Conservation (phyloP, 1,140 invertebrate species). For the Cyclina sinensis region DNA sequence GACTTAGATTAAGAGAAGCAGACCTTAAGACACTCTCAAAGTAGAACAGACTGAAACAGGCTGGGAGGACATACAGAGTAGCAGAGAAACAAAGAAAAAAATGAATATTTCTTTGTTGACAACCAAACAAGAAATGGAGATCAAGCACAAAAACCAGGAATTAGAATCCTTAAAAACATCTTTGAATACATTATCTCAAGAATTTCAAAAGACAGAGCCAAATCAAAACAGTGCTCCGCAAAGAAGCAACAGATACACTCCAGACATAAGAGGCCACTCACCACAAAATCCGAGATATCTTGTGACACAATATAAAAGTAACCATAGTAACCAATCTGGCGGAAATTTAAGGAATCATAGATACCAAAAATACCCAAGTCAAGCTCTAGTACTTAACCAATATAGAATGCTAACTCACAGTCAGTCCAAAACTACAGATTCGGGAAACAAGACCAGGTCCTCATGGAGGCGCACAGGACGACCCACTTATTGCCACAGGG, state of each 20-base stretch:
- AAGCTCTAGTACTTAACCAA: background rate
- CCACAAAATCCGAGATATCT: background rate
- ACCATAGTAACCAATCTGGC: background rate
- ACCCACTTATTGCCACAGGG: background rate
- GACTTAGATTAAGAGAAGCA: constrained; percentile 38
- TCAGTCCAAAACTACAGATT: background rate
- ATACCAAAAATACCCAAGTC: background rate
- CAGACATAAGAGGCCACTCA: background rate
- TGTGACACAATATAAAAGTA: background rate
- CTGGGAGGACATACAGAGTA: background rate
- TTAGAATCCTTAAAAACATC: background rate
- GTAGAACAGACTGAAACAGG: background rate
- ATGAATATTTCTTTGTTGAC: background rate
- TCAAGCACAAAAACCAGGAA: background rate
- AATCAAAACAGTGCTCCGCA: background rate
- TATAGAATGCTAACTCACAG: background rate
- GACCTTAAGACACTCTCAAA: background rate
- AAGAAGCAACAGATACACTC: background rate
- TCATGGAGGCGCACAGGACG: constrained; percentile 34
- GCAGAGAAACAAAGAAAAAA: background rate
- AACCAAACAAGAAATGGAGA: background rate
- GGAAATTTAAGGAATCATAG: background rate
- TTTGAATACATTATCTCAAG: background rate
- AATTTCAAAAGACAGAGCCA: background rate
- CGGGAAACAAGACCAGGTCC: constrained; percentile 17